These are phyloP conservation scores for Axis porcinus DNA, from an alignment of 2,113 vertebrate species.

Conservation along the genomic window DNA sequence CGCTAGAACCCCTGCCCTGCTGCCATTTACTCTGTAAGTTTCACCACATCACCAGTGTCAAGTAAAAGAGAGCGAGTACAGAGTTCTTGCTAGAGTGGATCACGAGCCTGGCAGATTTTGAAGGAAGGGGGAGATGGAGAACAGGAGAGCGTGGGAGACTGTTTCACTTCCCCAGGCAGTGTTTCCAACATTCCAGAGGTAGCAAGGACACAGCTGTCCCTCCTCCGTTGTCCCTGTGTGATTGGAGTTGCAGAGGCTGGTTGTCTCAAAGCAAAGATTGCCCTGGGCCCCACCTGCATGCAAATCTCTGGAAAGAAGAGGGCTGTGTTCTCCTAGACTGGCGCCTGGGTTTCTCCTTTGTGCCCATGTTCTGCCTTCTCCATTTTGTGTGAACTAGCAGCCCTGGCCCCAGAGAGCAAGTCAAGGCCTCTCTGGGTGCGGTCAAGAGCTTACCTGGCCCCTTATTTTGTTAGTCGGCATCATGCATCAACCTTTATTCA, in stretches of 20 bases:
- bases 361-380: not conserved
- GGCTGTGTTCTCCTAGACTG: not conserved
- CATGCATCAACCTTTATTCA: constrained; percentile 7
- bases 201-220: not conserved
- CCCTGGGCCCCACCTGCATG: not conserved
- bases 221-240: not conserved
- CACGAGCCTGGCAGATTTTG: not conserved
- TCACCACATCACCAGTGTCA: not conserved
- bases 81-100: not conserved
- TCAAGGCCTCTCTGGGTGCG: not conserved
- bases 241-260: not conserved
- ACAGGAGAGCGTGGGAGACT: not conserved
- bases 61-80: not conserved
- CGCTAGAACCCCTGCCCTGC: not conserved
- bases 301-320: not conserved
- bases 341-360: not conserved
- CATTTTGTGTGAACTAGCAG: not conserved
- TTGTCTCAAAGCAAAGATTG: not conserved
- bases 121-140: not conserved
- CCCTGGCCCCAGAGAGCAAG: not conserved
- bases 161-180: not conserved
- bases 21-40: not conserved
- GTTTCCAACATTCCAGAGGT: not conserved
- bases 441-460: not conserved
- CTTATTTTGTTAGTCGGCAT: not conserved